Percentiles rank a stretch among this genome's conserved stretches.
Conservation (phyloP, 2,888 invertebrate species). For the Trissonchulus latispiculum region DNA sequence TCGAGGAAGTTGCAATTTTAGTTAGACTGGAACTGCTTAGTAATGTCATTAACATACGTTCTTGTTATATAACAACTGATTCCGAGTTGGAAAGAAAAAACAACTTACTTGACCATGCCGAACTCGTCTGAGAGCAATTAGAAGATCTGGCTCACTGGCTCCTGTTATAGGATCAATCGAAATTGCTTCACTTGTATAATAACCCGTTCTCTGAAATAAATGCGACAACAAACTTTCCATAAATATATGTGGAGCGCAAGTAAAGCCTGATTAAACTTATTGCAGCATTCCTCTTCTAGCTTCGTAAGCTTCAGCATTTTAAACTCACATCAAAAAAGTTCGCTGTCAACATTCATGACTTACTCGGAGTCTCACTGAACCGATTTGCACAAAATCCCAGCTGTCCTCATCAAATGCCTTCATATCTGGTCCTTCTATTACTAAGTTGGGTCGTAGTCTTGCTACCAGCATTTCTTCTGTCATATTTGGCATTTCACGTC, state of each 20-base stretch:
- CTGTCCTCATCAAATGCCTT: conserved; percentile 63
- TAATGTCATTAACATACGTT: too few species aligned
- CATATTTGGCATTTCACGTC: background rate
- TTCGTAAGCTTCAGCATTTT: too few species aligned
- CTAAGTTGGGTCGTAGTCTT: conserved; percentile 77
- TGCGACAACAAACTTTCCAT: too few species aligned
- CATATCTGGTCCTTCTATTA: conserved; percentile 56
- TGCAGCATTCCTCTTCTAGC: too few species aligned
- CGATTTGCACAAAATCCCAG: conserved; percentile 59
- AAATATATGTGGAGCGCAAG: too few species aligned
- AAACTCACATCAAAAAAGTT: too few species aligned
- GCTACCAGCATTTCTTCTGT: conserved; percentile 55
- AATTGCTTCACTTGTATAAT: background rate
- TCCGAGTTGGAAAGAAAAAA: too few species aligned
- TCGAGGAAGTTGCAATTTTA: too few species aligned
- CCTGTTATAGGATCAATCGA: background rate
- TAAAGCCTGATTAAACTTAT: too few species aligned
- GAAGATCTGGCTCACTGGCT: background rate
- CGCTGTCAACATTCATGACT: too few species aligned
- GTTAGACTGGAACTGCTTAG: too few species aligned
- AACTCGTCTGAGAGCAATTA: background rate
- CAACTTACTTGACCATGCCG: background rate
- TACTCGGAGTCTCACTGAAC: conserved; percentile 35
- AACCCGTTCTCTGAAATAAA: background rate
- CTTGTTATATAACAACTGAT: too few species aligned